Evolutionary conservation across 2,113 vertebrate genomes (phyloP).

Genomic region (Phodopus roborovskii): DNA sequence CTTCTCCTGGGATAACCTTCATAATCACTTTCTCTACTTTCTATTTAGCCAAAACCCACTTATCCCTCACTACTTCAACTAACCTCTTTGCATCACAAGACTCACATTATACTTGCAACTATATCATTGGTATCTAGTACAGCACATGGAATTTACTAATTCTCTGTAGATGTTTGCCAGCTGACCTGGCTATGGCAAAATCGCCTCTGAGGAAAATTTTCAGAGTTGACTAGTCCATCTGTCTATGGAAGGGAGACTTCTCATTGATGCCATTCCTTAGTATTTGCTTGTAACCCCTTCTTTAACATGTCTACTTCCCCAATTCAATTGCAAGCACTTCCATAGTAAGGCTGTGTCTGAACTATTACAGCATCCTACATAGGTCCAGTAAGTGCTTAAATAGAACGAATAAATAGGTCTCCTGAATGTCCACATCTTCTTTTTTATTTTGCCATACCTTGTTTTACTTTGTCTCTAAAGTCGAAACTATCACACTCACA

Average conservation of each 20-base stretch:
- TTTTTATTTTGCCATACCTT: background rate
- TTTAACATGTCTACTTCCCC: background rate
- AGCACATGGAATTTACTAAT: slow-evolving; percentile 9
- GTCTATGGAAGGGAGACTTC: background rate
- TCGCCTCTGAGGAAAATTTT: slow-evolving; percentile 21
- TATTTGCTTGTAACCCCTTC: slow-evolving; percentile 19
- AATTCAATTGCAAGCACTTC: slow-evolving; percentile 9
- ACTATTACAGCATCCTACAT: background rate
- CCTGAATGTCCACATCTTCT: background rate
- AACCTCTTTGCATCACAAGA: slow-evolving; percentile 24
- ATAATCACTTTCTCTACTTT: slow-evolving; percentile 40
- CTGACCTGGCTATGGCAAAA: slow-evolving; percentile 39
- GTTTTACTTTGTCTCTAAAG: background rate
- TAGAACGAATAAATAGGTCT: slow-evolving; percentile 20
- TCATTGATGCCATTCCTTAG: background rate
- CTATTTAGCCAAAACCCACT: slow-evolving; percentile 37
- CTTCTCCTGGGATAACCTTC: slow-evolving; percentile 44
- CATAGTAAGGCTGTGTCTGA: background rate
- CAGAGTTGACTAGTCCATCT: background rate
- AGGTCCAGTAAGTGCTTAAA: slow-evolving; percentile 8
- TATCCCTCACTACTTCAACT: slow-evolving; percentile 46
- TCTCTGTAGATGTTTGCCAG: slow-evolving; percentile 23
- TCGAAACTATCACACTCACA: slow-evolving; percentile 36
- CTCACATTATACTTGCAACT: background rate
- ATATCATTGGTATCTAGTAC: background rate